A percentile compares a stretch with the other conserved stretches of the same genome.
phyloP scores from a whole-genome alignment of 2,797 vertebrate genomes.

The Lindbergichthys nudifrons region DNA sequence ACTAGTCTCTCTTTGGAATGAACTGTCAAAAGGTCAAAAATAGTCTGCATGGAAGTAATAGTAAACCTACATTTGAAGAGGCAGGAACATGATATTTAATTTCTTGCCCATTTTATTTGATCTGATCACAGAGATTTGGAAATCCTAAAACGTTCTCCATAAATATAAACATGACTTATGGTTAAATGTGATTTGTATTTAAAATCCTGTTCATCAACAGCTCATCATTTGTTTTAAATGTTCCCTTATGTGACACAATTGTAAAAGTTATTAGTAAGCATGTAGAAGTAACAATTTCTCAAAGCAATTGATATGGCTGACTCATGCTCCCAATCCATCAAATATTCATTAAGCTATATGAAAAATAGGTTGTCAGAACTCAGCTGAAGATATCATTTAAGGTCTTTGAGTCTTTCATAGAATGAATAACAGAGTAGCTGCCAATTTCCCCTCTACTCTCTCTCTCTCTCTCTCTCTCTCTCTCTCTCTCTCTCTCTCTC shows the following conservation, averaged over 20 bases:
- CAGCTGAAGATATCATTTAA: slow-evolving; percentile 62
- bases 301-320: slow-evolving; percentile 51
- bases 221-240: slow-evolving; percentile 34
- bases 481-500: no score
- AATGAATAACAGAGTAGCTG: slow-evolving; percentile 55
- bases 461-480: no score
- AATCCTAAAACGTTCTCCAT: not conserved
- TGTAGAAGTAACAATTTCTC: slow-evolving; percentile 51
- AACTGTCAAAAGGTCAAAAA: not conserved
- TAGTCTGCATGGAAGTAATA: not conserved
- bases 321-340: slow-evolving; percentile 67
- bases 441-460: slow-evolving; percentile 15
- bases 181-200: slow-evolving; percentile 38
- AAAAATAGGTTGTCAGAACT: slow-evolving; percentile 70
- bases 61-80: not conserved
- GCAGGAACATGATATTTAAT: not conserved
- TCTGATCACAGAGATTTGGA: not conserved
- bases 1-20: not conserved
- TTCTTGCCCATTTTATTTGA: not conserved
- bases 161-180: slow-evolving; percentile 24
- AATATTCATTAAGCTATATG: slow-evolving; percentile 72
- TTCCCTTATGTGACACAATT: slow-evolving; percentile 48
- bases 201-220: slow-evolving; percentile 41
- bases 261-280: slow-evolving; percentile 53
- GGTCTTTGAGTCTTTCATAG: slow-evolving; percentile 62